Conservation (phyloP, 2,888 invertebrate species). For the Lampropteryx suffumata region DNA sequence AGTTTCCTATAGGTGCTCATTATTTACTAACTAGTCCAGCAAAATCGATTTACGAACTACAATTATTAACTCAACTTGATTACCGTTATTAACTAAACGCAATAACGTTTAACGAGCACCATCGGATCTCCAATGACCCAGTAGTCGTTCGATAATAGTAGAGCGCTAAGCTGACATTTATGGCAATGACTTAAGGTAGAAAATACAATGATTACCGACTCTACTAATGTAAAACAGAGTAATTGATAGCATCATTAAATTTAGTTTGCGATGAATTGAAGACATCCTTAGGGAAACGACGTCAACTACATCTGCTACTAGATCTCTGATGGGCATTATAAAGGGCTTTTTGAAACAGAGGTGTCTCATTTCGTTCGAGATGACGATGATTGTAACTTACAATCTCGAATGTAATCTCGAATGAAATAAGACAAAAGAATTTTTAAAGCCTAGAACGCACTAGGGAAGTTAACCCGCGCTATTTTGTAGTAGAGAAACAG, state of each 20-base stretch:
- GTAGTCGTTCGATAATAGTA: too few relatives aligned
- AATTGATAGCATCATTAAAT: constrained; percentile 53
- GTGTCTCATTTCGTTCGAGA: too few relatives aligned
- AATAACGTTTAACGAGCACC: constrained; percentile 45
- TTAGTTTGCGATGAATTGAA: constrained; percentile 51
- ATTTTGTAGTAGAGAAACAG: too few relatives aligned
- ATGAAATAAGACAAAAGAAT: too few relatives aligned
- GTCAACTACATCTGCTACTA: constrained; percentile 39
- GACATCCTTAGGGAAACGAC: constrained; percentile 21
- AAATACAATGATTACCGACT: too few relatives aligned
- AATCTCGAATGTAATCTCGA: too few relatives aligned
- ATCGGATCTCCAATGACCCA: constrained; percentile 35
- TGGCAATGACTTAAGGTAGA: too few relatives aligned
- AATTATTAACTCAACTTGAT: constrained; percentile 36
- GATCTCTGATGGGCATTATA: constrained; percentile 26
- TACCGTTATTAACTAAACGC: constrained; percentile 43
- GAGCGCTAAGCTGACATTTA: too few relatives aligned
- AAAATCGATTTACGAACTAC: constrained; percentile 22
- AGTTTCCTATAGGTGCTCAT: constrained; percentile 11
- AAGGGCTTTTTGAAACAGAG: neutral
- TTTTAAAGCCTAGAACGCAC: too few relatives aligned
- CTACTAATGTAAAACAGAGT: too few relatives aligned
- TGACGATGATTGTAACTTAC: too few relatives aligned
- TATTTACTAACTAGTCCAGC: constrained; percentile 8
- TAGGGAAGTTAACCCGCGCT: too few relatives aligned